Evolutionary conservation across 2,888 invertebrate genomes (phyloP), one percentile per base, ranked within the genome.

Genomic region (Megastigmus dorsalis): DNA sequence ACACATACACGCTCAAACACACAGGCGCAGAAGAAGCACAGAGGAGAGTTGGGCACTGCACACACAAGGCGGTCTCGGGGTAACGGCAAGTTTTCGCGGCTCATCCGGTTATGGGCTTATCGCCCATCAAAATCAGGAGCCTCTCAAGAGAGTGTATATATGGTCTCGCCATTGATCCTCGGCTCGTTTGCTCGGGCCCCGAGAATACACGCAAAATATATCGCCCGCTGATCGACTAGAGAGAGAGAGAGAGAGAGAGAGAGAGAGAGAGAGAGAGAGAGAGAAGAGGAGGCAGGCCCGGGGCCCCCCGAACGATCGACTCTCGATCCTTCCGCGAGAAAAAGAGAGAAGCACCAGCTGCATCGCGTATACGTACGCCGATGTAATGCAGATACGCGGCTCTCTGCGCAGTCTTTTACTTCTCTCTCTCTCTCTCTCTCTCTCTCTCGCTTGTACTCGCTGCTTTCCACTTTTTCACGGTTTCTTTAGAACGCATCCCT

Each of bases 261-360:
- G n/a, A n/a, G n/a, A n/a, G n/a, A n/a, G n/a, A n/a, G n/a, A n/a
- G n/a, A n/a, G n/a, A n/a, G n/a, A n/a, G n/a, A n/a, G n/a, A n/a
- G n/a, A n/a, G n/a, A n/a, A n/a, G n/a, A n/a, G n/a, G n/a, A n/a
- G n/a, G n/a, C n/a, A n/a, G n/a, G n/a, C n/a, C n/a, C n/a, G 20
- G 23, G 36, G 20, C 13, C 36, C 13, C 5, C n/a, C n/a, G n/a
- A 36, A 38, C 28, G 65, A 67, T 48, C 33, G 48, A n/a, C 28
- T 33, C 50, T 52, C 63, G 26, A 20, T 62, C n/a, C 48, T 23
- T n/a, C 23, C 59, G 77, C 73, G 78, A 84, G 82, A 84, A 83
- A 81, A 77, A 80, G 81, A 81, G 82, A 85, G 80, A 81, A 76
- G 82, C 81, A 83, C 84, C 84, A 83, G 84, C 83, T 84, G 84